Evolutionary conservation across 2,888 invertebrate genomes (phyloP).

Genomic region (Crocallis elinguaria): DNA sequence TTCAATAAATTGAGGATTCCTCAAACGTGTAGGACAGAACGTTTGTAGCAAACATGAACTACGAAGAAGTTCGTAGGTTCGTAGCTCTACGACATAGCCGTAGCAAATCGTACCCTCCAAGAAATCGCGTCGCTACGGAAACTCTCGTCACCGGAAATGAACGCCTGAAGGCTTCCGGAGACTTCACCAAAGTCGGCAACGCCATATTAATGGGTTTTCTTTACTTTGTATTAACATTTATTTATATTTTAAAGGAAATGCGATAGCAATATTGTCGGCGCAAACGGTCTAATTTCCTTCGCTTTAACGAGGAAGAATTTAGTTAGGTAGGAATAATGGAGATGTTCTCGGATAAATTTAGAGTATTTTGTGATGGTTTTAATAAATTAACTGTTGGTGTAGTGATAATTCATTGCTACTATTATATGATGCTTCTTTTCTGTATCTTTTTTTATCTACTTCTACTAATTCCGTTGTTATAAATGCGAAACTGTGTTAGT

Average conservation of each 20-base stretch:
- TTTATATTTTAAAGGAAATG: constrained; percentile 30
- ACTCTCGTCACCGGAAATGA: constrained; percentile 41
- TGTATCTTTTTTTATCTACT: too few species aligned
- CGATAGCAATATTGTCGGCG: constrained; percentile 35
- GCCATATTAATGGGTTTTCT: constrained; percentile 37
- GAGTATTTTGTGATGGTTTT: neutral
- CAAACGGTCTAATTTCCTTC: constrained; percentile 29
- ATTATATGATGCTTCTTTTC: too few species aligned
- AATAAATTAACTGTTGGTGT: too few species aligned
- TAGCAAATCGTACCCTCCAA: constrained; percentile 26
- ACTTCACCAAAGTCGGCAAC: constrained; percentile 22
- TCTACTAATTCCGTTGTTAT: too few species aligned
- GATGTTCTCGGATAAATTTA: neutral
- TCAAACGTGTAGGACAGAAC: neutral
- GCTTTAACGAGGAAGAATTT: constrained; percentile 8
- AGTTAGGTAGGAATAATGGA: neutral
- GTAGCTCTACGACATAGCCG: neutral
- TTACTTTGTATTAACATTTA: constrained; percentile 24
- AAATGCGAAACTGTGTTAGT: too few species aligned
- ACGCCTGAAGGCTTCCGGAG: constrained; percentile 43
- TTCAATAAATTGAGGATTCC: too few species aligned
- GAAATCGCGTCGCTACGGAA: constrained; percentile 30
- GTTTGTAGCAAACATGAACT: neutral
- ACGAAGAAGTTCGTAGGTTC: neutral
- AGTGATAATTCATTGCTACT: too few species aligned